Evolutionary conservation across 30 jellyfish, hydroid and myxozoan genomes (phyloP).

Genomic region (Chrysaora quinquecirrha): DNA sequence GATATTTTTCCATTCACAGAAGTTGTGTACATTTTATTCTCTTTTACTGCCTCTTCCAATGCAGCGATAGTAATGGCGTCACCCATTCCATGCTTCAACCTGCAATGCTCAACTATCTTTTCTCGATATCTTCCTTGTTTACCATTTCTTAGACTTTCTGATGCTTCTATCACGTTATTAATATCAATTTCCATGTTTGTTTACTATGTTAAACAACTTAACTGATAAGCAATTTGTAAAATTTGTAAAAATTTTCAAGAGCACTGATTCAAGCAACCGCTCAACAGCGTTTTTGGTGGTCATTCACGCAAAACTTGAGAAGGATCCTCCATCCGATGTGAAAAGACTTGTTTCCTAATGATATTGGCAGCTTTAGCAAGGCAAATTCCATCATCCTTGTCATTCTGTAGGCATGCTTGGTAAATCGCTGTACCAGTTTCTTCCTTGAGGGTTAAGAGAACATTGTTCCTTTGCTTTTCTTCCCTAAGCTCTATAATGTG

Average conservation of each 20-base stretch:
- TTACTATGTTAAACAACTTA: too few relatives aligned
- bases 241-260: too few relatives aligned
- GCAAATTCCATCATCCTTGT: constrained; percentile 31
- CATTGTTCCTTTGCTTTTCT: constrained; percentile 10
- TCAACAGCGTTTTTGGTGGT: too few relatives aligned
- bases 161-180: background rate
- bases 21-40: background rate
- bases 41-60: background rate
- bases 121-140: background rate
- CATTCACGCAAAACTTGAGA: background rate
- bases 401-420: background rate
- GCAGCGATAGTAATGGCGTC: constrained; percentile 1
- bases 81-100: too few relatives aligned
- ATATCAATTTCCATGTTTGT: too few relatives aligned
- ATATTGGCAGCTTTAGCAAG: constrained; percentile 14
- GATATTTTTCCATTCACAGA: too few relatives aligned
- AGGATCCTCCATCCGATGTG: background rate
- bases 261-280: too few relatives aligned
- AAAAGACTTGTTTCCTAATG: background rate
- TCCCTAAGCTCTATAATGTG: background rate
- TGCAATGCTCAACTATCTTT: background rate
- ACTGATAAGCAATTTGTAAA: too few relatives aligned
- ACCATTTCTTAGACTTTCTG: background rate
- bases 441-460: background rate
- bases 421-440: constrained; percentile 7